Evolutionary conservation across 92 coral and sea anemone genomes (phyloP).

Genomic region (Meandrina meandrites): DNA sequence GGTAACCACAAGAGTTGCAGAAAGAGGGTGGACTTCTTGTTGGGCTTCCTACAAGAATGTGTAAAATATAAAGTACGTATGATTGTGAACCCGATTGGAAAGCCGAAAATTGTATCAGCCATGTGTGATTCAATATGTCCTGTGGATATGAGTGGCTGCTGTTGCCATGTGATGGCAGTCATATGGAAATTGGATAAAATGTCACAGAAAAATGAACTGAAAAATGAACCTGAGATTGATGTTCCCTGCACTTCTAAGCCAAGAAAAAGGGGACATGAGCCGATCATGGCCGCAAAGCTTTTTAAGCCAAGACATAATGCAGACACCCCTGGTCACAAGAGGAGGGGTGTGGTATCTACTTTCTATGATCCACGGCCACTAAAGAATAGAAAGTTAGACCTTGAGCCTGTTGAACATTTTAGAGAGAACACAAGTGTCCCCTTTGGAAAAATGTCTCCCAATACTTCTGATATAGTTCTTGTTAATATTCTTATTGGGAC

Average conservation of each 20-base stretch:
- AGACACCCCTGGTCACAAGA: conserved; percentile 59
- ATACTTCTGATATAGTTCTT: conserved; percentile 41
- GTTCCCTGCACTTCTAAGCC: conserved; percentile 72
- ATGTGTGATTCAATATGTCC: conserved; percentile 62
- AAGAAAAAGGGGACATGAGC: conserved; percentile 67
- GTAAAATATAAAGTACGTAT: too few species aligned
- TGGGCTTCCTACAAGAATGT: too few species aligned
- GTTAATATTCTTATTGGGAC: conserved; percentile 47
- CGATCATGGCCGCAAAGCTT: conserved; percentile 67
- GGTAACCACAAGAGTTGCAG: too few species aligned
- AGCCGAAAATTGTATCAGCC: conserved; percentile 66
- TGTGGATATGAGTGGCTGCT: conserved; percentile 65
- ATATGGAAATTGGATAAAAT: conserved; percentile 73
- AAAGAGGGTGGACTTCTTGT: too few species aligned
- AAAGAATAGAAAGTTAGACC: conserved; percentile 58
- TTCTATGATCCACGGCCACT: conserved; percentile 59
- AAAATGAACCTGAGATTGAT: conserved; percentile 28
- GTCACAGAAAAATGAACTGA: conserved; percentile 56
- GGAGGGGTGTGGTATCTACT: conserved; percentile 53
- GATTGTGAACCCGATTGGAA: conserved; percentile 54
- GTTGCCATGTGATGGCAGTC: conserved; percentile 68
- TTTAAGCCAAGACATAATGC: conserved; percentile 65
- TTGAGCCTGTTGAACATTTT: conserved; percentile 49
- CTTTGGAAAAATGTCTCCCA: conserved; percentile 59
- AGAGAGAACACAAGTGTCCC: conserved; percentile 48